Conservation (phyloP, 2,888 invertebrate species). For the Sesamia inferens region DNA sequence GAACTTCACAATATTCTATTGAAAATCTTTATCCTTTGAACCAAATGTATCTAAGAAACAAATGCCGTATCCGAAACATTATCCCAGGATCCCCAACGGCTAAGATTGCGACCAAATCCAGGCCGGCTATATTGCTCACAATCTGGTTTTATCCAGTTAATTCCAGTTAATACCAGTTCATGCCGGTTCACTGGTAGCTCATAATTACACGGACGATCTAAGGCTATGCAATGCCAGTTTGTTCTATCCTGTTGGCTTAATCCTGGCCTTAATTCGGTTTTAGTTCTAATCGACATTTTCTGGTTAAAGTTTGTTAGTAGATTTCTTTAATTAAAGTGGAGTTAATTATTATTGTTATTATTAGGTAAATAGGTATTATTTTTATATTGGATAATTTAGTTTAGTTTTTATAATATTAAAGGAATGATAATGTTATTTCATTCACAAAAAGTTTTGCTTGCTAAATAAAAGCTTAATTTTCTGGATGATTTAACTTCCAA, state of each 20-base stretch:
- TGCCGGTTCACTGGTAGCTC: conserved; percentile 64
- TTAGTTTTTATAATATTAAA: not conserved
- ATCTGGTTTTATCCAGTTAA: conserved; percentile 73
- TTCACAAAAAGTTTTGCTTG: not conserved
- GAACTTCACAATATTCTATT: not conserved
- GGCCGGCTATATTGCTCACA: conserved; percentile 73
- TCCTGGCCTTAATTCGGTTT: conserved; percentile 48
- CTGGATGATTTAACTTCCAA: not conserved
- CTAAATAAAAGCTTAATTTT: not conserved
- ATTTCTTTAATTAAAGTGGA: conserved; percentile 32
- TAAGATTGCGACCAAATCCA: conserved; percentile 73
- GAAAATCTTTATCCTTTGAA: not conserved
- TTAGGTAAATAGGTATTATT: too few relatives aligned
- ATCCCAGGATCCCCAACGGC: conserved; percentile 47
- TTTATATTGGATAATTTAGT: not conserved
- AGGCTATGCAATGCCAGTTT: conserved; percentile 58
- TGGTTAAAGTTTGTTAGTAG: conserved; percentile 32
- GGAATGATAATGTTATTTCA: not conserved
- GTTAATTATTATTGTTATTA: not conserved
- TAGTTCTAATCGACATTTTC: conserved; percentile 38
- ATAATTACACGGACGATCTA: conserved; percentile 64
- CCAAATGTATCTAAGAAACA: not conserved
- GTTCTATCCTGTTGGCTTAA: conserved; percentile 48
- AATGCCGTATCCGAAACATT: conserved; percentile 54
- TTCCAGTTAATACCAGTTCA: conserved; percentile 70